Conservation (phyloP, 1,140 invertebrate species). For the Tetranychus urticae region DNA sequence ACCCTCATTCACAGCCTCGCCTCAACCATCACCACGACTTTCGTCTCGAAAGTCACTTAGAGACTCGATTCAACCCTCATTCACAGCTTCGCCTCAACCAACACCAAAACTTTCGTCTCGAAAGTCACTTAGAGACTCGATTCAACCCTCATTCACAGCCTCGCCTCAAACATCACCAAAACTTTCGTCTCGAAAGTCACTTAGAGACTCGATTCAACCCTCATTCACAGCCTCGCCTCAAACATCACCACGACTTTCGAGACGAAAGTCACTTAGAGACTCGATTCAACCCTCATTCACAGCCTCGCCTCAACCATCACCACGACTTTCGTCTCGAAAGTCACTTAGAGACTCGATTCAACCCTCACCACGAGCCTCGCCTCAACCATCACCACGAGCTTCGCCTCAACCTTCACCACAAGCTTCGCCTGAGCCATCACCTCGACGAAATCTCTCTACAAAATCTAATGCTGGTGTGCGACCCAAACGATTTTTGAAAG, state of each 20-base stretch:
- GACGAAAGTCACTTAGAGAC: no score
- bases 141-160: no score
- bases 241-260: neutral
- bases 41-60: no score
- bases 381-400: neutral
- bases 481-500: neutral
- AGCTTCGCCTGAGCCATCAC: neutral
- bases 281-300: no score
- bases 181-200: neutral
- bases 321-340: no score
- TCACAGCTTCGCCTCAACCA: neutral
- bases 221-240: neutral
- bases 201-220: neutral
- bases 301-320: no score
- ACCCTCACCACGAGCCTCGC: neutral
- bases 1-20: no score
- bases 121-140: neutral
- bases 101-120: neutral
- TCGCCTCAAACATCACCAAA: neutral
- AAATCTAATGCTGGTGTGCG: neutral
- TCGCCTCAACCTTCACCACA: neutral
- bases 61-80: no score
- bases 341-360: no score
- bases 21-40: no score
- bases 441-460: neutral